Conservation (phyloP, 2,797 vertebrate genomes). For the Onychomys torridus region DNA sequence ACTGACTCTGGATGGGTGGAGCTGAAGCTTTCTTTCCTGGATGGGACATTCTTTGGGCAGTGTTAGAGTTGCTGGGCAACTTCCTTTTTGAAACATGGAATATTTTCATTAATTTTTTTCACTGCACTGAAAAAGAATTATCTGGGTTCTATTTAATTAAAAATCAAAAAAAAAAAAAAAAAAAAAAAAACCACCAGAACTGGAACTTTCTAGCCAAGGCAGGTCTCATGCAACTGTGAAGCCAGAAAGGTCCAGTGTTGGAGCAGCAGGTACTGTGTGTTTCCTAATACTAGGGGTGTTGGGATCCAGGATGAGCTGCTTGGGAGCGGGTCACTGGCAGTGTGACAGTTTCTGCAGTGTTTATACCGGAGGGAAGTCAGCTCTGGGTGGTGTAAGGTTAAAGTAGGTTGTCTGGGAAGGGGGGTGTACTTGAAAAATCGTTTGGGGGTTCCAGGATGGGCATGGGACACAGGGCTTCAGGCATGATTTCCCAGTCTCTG, state of each 20-base stretch:
- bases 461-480: background rate
- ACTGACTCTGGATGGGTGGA: slow-evolving; percentile 31
- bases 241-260: slow-evolving; percentile 34
- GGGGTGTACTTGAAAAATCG: background rate
- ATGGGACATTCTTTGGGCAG: slow-evolving; percentile 11
- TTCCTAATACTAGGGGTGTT: slow-evolving; percentile 28
- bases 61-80: slow-evolving; percentile 62
- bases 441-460: background rate
- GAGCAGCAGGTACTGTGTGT: slow-evolving; percentile 50
- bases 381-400: background rate
- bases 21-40: slow-evolving; percentile 43
- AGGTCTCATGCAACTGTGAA: slow-evolving; percentile 14
- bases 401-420: background rate
- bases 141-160: slow-evolving; percentile 60
- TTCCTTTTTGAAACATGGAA: slow-evolving; percentile 35
- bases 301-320: slow-evolving; percentile 26
- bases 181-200: too few species aligned
- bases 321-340: background rate
- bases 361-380: background rate
- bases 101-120: slow-evolving; percentile 43
- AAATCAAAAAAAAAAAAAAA: slow-evolving; percentile 46
- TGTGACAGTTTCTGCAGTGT: background rate
- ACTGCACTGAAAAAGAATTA: slow-evolving; percentile 50
- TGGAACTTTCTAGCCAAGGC: slow-evolving; percentile 22
- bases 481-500: background rate